Evolutionary conservation across 2,888 invertebrate genomes (phyloP).

Genomic region (Hemistola chrysoprasaria): DNA sequence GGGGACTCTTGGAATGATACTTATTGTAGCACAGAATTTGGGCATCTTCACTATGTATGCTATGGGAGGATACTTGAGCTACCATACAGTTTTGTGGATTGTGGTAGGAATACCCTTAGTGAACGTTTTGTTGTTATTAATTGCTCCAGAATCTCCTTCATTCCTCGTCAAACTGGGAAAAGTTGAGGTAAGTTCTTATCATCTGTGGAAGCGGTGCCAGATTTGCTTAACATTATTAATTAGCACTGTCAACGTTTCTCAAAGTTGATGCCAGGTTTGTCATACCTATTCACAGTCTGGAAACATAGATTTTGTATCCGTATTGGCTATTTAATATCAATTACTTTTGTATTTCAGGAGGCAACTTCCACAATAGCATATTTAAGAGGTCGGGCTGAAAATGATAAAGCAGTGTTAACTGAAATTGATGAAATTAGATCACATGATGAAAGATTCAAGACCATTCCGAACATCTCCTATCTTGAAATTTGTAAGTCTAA

Average conservation of each 20-base stretch:
- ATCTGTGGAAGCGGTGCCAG: too few relatives aligned
- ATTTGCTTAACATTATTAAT: too few relatives aligned
- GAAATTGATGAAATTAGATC: conserved; percentile 47
- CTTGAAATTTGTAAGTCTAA: conserved; percentile 49
- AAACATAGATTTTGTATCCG: too few relatives aligned
- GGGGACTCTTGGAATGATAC: conserved; percentile 44
- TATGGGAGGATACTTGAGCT: conserved; percentile 49
- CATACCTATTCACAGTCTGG: too few relatives aligned
- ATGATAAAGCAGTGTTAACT: conserved; percentile 44
- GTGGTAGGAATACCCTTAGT: conserved; percentile 39
- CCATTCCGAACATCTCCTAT: conserved; percentile 48
- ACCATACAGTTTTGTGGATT: conserved; percentile 43
- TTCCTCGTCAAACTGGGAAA: conserved; percentile 51
- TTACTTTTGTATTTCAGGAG: conserved; percentile 36
- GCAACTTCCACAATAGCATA: conserved; percentile 42
- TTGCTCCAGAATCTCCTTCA: conserved; percentile 59
- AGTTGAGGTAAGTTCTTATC: conserved; percentile 45
- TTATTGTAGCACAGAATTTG: conserved; percentile 38
- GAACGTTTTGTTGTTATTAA: conserved; percentile 39
- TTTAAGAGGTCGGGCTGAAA: conserved; percentile 44
- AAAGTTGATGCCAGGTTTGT: too few relatives aligned
- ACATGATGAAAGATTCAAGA: conserved; percentile 48
- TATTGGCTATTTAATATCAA: not conserved
- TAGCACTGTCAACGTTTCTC: too few relatives aligned
- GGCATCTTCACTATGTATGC: conserved; percentile 47